These are phyloP conservation scores for Rutpela maculata DNA, from an alignment of 2,888 invertebrate species.

Conservation along the genomic window DNA sequence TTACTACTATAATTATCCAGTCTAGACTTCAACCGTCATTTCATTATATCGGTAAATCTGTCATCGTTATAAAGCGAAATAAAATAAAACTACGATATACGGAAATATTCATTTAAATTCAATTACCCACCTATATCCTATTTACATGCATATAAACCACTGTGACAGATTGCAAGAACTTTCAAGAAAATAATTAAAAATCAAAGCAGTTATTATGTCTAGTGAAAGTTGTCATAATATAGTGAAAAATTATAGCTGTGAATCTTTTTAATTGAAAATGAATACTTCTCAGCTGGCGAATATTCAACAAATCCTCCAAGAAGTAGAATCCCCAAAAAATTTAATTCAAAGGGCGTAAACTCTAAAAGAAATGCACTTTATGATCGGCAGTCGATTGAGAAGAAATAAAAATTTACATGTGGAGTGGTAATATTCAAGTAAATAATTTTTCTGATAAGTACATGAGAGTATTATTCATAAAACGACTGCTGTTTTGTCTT, in stretches of 20 bases:
- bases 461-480: too few relatives aligned
- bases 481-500: too few relatives aligned
- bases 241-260: not conserved
- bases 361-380: too few relatives aligned
- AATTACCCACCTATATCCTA: slow-evolving; percentile 2
- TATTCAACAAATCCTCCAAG: too few relatives aligned
- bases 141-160: not conserved
- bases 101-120: not conserved
- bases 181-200: not conserved
- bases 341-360: too few relatives aligned
- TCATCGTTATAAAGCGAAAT: not conserved
- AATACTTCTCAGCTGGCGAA: too few relatives aligned
- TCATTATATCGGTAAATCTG: not conserved
- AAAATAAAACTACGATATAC: not conserved
- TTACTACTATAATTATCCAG: not conserved
- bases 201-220: not conserved
- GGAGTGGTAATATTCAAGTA: too few relatives aligned
- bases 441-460: too few relatives aligned
- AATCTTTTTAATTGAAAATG: not conserved
- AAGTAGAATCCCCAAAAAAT: too few relatives aligned
- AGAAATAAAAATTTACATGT: too few relatives aligned
- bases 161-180: not conserved
- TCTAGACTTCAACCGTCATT: not conserved
- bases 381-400: too few relatives aligned
- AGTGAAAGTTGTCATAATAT: not conserved